Evolutionary conservation across 2,888 invertebrate species (phyloP).

Genomic region (Drosophila limbata): DNA sequence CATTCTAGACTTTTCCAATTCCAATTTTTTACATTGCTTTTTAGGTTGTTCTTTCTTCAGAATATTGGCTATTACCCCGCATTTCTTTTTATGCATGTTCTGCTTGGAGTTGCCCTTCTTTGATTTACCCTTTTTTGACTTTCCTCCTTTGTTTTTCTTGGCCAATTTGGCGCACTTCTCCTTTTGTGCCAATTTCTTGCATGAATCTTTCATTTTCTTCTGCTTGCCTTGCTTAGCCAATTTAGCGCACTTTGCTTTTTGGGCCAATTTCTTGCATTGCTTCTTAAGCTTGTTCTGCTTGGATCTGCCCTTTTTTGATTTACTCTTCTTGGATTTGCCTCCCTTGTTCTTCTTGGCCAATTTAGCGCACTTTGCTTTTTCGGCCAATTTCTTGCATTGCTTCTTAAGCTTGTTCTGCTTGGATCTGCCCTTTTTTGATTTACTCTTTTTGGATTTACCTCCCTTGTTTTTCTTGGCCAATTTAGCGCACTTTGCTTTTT

Average conservation of each 20-base stretch:
- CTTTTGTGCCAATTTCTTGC: neutral
- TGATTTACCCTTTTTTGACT: neutral
- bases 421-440: neutral
- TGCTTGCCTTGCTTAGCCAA: neutral
- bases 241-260: neutral
- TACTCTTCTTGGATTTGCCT: neutral
- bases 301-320: neutral
- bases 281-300: conserved; percentile 2
- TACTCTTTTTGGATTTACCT: neutral
- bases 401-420: conserved; percentile 6
- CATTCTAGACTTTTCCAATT: too few relatives aligned
- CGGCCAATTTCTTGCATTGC: neutral
- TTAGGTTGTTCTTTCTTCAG: too few relatives aligned
- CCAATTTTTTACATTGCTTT: too few relatives aligned
- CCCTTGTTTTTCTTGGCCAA: too few relatives aligned
- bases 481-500: neutral
- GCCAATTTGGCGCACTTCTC: neutral
- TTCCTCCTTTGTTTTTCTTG: neutral
- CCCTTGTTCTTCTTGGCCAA: neutral
- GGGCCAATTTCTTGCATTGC: neutral
- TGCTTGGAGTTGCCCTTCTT: neutral
- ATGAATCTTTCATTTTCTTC: neutral
- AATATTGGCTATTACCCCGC: too few relatives aligned
- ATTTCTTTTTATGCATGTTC: neutral
- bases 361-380: conserved; percentile 1